phyloP scores from a whole-genome alignment of 2,888 invertebrate genomes.

The Diaperis boleti region DNA sequence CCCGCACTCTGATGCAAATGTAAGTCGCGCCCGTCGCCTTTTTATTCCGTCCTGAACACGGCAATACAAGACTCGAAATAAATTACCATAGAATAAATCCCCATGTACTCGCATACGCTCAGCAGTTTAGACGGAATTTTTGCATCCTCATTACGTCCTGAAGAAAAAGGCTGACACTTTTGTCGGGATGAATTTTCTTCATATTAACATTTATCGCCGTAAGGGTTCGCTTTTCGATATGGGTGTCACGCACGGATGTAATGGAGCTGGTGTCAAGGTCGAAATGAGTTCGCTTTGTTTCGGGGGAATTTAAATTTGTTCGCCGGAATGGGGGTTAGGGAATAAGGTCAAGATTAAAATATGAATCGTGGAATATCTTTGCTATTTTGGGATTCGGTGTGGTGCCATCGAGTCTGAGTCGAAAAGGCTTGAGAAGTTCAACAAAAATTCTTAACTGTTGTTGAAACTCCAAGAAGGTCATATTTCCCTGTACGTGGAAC shows the following conservation, averaged over 20 bases:
- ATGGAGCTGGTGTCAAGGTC: conserved; percentile 18
- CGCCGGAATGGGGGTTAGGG: no score
- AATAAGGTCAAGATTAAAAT: conserved; percentile 20
- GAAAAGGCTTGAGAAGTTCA: no score
- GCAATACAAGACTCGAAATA: not conserved
- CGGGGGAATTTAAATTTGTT: not conserved
- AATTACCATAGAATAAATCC: conserved; percentile 24
- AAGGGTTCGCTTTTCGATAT: conserved; percentile 15
- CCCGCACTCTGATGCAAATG: conserved; percentile 31
- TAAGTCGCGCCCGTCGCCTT: conserved; percentile 9
- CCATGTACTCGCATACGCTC: not conserved
- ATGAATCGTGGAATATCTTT: no score
- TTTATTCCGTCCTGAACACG: conserved; percentile 8
- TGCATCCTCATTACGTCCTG: no score
- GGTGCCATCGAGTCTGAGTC: no score
- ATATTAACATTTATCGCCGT: conserved; percentile 1
- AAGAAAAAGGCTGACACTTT: no score
- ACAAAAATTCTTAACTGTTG: no score
- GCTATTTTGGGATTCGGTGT: no score
- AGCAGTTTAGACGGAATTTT: not conserved
- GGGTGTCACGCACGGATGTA: conserved; percentile 21
- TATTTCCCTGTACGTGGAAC: no score
- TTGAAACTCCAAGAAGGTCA: no score
- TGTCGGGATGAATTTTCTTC: no score
- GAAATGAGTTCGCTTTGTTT: not conserved